Evolutionary conservation across 2,797 vertebrate genomes (phyloP).

Genomic region (Acomys russatus): DNA sequence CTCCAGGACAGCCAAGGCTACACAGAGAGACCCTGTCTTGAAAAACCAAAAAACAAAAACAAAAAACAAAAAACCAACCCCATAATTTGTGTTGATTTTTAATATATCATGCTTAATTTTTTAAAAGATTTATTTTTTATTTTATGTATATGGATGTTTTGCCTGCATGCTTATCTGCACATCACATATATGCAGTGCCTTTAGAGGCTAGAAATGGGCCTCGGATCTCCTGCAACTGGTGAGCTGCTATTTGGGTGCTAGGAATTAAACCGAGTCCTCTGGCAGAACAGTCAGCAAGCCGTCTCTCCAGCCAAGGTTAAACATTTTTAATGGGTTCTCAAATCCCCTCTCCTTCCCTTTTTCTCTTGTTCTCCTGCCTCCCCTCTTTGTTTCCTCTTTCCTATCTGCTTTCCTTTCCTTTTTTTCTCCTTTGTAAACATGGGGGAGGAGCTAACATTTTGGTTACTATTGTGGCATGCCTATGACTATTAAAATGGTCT

Average conservation of each 20-base stretch:
- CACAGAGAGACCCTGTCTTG: no score
- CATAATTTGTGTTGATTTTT: slow-evolving; percentile 39
- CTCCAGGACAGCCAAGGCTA: no score
- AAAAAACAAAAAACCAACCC: no score
- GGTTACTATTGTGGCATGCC: slow-evolving; percentile 1
- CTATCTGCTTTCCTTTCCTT: neutral
- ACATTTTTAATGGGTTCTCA: neutral
- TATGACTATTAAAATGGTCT: slow-evolving; percentile 12
- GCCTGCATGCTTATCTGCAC: neutral
- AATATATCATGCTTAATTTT: slow-evolving; percentile 12
- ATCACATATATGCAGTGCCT: neutral
- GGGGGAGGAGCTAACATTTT: neutral
- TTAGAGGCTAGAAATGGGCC: neutral
- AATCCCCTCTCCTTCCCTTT: neutral
- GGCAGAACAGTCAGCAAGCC: neutral
- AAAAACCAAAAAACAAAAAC: neutral
- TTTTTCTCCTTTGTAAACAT: slow-evolving; percentile 15
- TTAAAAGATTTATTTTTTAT: neutral
- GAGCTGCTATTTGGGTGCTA: neutral
- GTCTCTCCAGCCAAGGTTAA: neutral
- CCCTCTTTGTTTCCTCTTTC: neutral
- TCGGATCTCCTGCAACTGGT: neutral
- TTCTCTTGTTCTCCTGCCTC: neutral
- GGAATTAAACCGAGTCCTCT: neutral
- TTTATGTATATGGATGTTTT: neutral